Evolutionary conservation across 2,888 invertebrate genomes (phyloP).

Genomic region (Thysanoteuthis rhombus): DNA sequence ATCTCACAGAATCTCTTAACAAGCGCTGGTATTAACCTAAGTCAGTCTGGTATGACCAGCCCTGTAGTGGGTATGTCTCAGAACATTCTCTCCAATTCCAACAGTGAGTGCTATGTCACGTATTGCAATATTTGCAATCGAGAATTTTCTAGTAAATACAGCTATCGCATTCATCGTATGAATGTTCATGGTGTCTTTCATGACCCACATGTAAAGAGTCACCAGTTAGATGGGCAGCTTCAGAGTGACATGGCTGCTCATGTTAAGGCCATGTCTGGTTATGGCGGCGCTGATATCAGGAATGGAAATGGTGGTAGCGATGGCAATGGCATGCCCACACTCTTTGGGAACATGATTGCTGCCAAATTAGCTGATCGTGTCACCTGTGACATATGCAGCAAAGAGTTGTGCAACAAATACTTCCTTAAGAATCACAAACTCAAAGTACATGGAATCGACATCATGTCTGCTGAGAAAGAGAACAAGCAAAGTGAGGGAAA

Average conservation of each 20-base stretch:
- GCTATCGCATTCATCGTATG: constrained; percentile 62
- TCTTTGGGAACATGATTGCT: constrained; percentile 67
- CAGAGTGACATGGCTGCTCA: constrained; percentile 35
- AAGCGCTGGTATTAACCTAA: constrained; percentile 18
- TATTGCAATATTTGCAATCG: constrained; percentile 71
- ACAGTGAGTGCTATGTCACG: constrained; percentile 43
- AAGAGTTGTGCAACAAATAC: constrained; percentile 98
- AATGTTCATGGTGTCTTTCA: constrained; percentile 60
- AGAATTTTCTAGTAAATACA: constrained; percentile 90
- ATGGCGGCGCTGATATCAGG: constrained; percentile 30
- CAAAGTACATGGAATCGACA: constrained; percentile 80
- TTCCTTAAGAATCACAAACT: constrained; percentile 99
- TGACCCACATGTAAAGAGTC: constrained; percentile 40
- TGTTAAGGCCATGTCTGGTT: constrained; percentile 37
- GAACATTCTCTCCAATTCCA: constrained; percentile 29
- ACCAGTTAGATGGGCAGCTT: not conserved
- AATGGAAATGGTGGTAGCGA: constrained; percentile 20
- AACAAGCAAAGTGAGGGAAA: constrained; percentile 32
- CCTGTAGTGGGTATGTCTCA: constrained; percentile 21
- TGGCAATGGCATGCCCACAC: constrained; percentile 45
- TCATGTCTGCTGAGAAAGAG: constrained; percentile 38
- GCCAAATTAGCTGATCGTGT: constrained; percentile 67
- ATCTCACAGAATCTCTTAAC: constrained; percentile 29
- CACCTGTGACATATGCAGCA: constrained; percentile 93
- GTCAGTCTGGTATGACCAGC: constrained; percentile 18